Base-by-base conservation (phyloP, 64 coral and sea anemone genomes). In the Acropora tenuis region DNA sequence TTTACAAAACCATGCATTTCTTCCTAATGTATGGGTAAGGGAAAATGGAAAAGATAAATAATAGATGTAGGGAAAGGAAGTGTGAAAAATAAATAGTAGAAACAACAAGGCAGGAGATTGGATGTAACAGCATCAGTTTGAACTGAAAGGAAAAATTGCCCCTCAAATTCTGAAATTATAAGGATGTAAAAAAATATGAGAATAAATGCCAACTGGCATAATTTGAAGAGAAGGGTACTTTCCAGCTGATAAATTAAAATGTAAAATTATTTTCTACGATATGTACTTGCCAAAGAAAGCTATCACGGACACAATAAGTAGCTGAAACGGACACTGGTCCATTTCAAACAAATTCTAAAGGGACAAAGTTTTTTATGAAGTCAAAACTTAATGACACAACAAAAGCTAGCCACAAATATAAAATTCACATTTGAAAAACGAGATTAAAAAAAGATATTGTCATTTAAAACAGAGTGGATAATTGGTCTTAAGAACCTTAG, bases 271-370 rank as follows among this genome's bases (percentile, higher is more conserved):
- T 8, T n/a, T 1, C 6, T 40, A 47, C 7, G 2, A 47, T 46
- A 83, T 68, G 59, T 66, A 80, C 67, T 83, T 83, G 41, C 20
- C 12, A 43, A 2, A 16, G 9, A 63, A 45, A 30, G 30, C 30
- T 30, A 30, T 30, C 30, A 85, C 19, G 4, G 48, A 10, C 17
- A 9, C 65, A 71, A 85, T 85, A 71, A 71, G 43, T n/a, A 65
- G 16, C 13, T 19, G 7, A 17, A 15, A 48, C 44, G 9, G 41
- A 78, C 11, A 13, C 16, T 17, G 75, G 16, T 48, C 13, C 9
- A 69, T 48, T 72, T 69, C 65, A 85, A 85, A 85, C 82, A 85
- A 50, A 85, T 85, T 85, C 49, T 30, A 18, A 46, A 85, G 50
- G 50, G 6, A 55, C 52, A 85, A 45, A 9, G 44, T 10, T 12